Evolutionary conservation across 2,113 vertebrate species (phyloP).

Genomic region (Paramisgurnus dabryanus): DNA sequence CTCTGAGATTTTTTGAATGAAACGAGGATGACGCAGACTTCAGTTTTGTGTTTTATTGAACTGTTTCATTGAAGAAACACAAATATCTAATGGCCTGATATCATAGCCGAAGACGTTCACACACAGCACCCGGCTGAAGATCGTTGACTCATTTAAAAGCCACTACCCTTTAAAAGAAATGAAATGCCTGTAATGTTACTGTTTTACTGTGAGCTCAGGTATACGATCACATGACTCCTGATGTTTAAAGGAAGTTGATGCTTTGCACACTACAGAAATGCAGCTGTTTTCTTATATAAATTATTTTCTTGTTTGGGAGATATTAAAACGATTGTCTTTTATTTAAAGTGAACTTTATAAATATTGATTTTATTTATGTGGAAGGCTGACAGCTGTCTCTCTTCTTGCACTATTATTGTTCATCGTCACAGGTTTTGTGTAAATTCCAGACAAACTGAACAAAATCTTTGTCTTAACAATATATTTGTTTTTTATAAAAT

Average conservation of each 20-base stretch:
- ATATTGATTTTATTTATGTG: neutral
- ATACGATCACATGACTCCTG: neutral
- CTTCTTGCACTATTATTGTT: conserved; percentile 21
- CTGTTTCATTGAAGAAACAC: neutral
- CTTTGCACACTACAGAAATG: neutral
- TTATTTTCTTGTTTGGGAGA: neutral
- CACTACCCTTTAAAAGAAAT: no score
- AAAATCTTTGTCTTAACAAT: neutral
- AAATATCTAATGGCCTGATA: no score
- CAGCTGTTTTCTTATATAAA: neutral
- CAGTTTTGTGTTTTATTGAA: neutral
- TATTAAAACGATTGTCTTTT: neutral
- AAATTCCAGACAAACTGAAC: neutral
- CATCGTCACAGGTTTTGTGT: neutral
- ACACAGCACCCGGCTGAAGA: no score
- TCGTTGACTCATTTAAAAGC: no score
- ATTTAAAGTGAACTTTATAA: neutral
- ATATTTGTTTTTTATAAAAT: neutral
- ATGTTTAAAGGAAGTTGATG: no score
- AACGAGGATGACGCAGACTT: neutral
- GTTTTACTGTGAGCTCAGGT: neutral
- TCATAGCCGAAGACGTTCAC: no score
- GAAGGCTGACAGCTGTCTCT: neutral
- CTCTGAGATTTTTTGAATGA: neutral
- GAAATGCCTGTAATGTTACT: neutral